Base-by-base conservation (phyloP, 2,113 vertebrate species). In the Tupaia chinensis region DNA sequence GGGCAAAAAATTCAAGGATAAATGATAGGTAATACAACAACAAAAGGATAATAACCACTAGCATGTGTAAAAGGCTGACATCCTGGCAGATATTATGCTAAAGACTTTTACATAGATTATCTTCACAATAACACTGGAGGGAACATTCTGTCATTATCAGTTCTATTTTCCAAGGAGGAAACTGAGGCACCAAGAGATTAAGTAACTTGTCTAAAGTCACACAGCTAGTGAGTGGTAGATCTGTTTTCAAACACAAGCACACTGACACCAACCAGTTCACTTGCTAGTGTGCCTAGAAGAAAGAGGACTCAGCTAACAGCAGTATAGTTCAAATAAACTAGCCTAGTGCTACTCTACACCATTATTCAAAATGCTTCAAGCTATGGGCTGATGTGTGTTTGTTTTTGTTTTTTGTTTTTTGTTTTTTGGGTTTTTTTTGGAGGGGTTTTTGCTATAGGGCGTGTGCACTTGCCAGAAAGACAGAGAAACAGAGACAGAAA, bases 361-460 rank as follows among this genome's bases (percentile, higher is more conserved):
- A 11, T 32, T 74, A 44, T 90, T 92, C 80, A 34, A 91, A 74
- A 95, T 76, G 79, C n/a, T 34, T 85, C 77, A 65, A 65, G 44
- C 70, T 79, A 15, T 32, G 34, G 7, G 44, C 44, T 44, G 44
- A 44, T 44, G 44, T 44, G 44, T 44, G 44, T 44, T 44, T 44
- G 44, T 44, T 44, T 44, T 44, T 44, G 44, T 3, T 44, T 44
- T 44, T 44, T 44, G 44, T 44, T 44, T 44, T 44, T 44, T 44
- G 44, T 44, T 44, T 44, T 44, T 44, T 5, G 44, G 44, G 44
- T 3, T 44, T 44, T 44, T 44, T 44, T 44, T 44, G 3, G 3
- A 5, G 5, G 44, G 44, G 44, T 3, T 44, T 44, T 44, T 44
- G 44, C 44, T 44, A 44, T 44, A 44, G 44, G 44, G 44, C 44